Percentiles rank a stretch among this genome's conserved stretches.
Evolutionary conservation across 2,888 invertebrate species (phyloP).

Genomic region (Sericinus montela): DNA sequence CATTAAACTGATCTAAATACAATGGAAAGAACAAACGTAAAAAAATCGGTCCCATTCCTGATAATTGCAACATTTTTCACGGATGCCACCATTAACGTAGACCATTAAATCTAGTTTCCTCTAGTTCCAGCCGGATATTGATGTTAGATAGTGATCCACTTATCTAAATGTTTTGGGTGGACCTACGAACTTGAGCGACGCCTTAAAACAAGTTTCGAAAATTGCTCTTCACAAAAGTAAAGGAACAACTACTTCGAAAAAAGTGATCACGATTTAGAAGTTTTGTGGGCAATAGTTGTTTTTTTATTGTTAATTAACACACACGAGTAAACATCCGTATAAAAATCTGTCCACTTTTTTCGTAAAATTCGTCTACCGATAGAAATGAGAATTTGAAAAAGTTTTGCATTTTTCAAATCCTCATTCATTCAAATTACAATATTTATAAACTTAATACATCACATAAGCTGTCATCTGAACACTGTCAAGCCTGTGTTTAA

Average conservation of each 20-base stretch:
- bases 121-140: conserved; percentile 11
- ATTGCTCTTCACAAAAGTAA: background rate
- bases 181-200: background rate
- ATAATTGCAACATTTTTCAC: conserved; percentile 72
- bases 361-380: too few relatives aligned
- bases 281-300: too few relatives aligned
- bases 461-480: too few relatives aligned
- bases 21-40: conserved; percentile 44
- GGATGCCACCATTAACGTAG: conserved; percentile 50
- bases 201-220: background rate
- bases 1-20: background rate
- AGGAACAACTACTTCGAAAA: too few relatives aligned
- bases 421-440: too few relatives aligned
- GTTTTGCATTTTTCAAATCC: too few relatives aligned
- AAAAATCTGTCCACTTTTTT: too few relatives aligned
- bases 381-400: too few relatives aligned
- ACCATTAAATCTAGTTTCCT: conserved; percentile 10
- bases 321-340: too few relatives aligned
- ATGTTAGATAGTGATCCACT: conserved; percentile 2
- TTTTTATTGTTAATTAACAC: too few relatives aligned
- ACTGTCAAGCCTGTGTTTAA: too few relatives aligned
- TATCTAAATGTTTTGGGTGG: conserved; percentile 5
- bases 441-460: too few relatives aligned
- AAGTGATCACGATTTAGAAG: background rate
- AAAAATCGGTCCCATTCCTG: conserved; percentile 45